These are phyloP conservation scores for Labroides dimidiatus DNA, from an alignment of 2,797 vertebrate genomes.

Conservation along the genomic window DNA sequence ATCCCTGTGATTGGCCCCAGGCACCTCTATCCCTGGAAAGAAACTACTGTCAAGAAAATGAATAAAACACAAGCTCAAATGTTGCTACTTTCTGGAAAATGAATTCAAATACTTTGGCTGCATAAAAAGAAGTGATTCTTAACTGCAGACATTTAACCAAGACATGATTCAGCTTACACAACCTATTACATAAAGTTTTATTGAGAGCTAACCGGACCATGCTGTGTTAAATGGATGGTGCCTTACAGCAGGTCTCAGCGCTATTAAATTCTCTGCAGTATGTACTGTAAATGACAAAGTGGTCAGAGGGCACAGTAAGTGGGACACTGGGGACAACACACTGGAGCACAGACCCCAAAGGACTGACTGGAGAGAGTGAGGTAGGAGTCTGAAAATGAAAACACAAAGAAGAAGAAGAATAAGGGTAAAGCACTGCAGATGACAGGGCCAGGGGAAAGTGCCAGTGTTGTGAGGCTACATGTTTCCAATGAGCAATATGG, in stretches of 20 bases:
- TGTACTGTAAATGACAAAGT: slow-evolving; percentile 52
- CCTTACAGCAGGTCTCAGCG: slow-evolving; percentile 21
- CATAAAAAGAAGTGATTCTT: slow-evolving; percentile 8
- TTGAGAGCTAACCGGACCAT: slow-evolving; percentile 4
- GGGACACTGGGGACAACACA: slow-evolving; percentile 32
- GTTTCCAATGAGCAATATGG: slow-evolving; percentile 47
- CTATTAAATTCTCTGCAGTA: slow-evolving; percentile 47
- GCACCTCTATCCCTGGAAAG: not conserved
- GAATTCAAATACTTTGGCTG: not conserved
- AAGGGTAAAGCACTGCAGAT: slow-evolving; percentile 21
- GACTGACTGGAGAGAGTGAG: slow-evolving; percentile 7
- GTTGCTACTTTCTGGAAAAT: slow-evolving; percentile 4
- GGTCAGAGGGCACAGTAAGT: slow-evolving; percentile 51
- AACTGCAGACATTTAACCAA: slow-evolving; percentile 3
- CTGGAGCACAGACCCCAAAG: slow-evolving; percentile 17
- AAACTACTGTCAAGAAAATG: not conserved
- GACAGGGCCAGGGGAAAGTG: slow-evolving; percentile 11
- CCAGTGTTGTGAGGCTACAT: slow-evolving; percentile 21
- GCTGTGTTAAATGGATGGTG: slow-evolving; percentile 24
- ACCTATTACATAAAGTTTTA: slow-evolving; percentile 12
- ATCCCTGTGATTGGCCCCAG: not conserved
- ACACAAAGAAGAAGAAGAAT: slow-evolving; percentile 3
- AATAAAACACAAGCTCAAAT: not conserved
- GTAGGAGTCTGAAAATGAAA: not conserved
- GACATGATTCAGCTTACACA: slow-evolving; percentile 16